Evolutionary conservation across 2,797 vertebrate species (phyloP), one percentile per base, ranked within the genome.

Genomic region (Acropternis orthonyx): DNA sequence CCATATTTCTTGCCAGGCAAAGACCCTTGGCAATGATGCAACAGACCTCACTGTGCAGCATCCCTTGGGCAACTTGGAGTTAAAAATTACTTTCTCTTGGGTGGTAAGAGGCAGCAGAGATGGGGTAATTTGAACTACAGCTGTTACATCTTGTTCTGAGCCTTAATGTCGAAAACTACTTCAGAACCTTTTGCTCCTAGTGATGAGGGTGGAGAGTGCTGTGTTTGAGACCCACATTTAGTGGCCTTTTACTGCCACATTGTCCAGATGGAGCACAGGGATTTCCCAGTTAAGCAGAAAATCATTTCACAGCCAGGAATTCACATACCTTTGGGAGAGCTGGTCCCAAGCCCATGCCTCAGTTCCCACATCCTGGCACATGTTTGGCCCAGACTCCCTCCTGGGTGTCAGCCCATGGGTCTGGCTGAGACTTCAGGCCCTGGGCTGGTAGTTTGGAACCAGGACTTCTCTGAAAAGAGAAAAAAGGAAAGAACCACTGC

Each of bases 61-160:
- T 74, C 74, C 85, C 67, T 89, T 67, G 80, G 84, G 71, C 48
- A 91, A 71, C 56, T 67, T 87, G 78, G 34, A 92, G 78, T 76
- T 85, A 72, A 92, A 96, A 92, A 90, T 93, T 90, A 23, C 43
- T 92, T 93, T 82, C 27, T 16, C 49, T 76, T 71, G 55, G 34
- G 52, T 67, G 59, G 92, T 96, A 63, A 79, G 88, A 96, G 76
- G 88, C 62, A 73, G 85, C 69, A 84, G 79, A 59, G 51, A 73
- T 79, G 91, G 63, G 51, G 63, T 94, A 92, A 91, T 94, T 94
- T 92, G 94, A 93, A 67, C 88, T 81, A 44, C 85, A 85, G 73
- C 94, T 94, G 62, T 91, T 90, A 93, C 51, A 88, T 86, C 79
- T 92, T 90, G 82, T 94, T 96, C 88, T 88, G 65, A 85, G 39